Conservation (phyloP, 2,888 invertebrate species). For the Ormyrus rosae region DNA sequence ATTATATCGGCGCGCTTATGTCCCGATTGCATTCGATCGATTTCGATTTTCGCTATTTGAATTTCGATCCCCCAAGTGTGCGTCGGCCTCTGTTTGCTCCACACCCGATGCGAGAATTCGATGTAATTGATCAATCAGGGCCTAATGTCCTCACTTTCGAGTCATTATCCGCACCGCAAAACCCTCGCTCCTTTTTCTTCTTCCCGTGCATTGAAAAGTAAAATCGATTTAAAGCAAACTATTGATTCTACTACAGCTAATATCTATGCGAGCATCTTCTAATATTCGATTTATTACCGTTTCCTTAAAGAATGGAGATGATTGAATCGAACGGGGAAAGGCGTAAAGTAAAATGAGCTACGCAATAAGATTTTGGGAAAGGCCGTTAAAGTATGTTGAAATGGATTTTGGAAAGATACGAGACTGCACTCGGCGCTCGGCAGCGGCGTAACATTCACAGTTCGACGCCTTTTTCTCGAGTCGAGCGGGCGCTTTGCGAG, state of each 20-base stretch:
- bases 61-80: constrained; percentile 62
- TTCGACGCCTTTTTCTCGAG: constrained; percentile 39
- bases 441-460: constrained; percentile 28
- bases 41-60: constrained; percentile 60
- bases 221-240: constrained; percentile 19
- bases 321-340: too few relatives aligned
- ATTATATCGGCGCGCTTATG: constrained; percentile 24
- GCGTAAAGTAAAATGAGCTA: too few relatives aligned
- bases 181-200: background rate
- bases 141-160: constrained; percentile 22
- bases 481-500: background rate
- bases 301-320: too few relatives aligned
- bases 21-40: constrained; percentile 42
- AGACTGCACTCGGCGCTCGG: background rate
- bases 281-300: too few relatives aligned
- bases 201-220: constrained; percentile 32
- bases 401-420: constrained; percentile 32
- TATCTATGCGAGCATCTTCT: too few relatives aligned
- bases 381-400: background rate
- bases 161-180: background rate
- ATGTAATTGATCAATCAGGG: constrained; percentile 55
- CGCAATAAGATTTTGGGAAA: constrained; percentile 5
- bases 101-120: constrained; percentile 45
- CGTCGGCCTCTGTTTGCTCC: background rate
- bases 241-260: too few relatives aligned